phyloP scores from a whole-genome alignment of 2,797 vertebrate species.

The Rhodeus uyekii region DNA sequence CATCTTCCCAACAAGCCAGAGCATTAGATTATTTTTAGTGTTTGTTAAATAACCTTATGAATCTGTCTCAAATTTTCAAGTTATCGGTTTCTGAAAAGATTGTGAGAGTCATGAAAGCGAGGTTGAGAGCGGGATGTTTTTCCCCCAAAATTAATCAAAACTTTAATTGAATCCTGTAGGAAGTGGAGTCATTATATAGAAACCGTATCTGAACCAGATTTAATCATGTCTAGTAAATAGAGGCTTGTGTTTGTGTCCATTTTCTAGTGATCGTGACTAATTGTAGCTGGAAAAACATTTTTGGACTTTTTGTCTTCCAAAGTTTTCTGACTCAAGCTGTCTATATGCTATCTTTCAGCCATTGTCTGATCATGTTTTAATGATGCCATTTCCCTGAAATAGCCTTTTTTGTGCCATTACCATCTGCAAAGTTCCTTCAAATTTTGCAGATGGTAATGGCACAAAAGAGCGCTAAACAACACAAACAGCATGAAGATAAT shows the following conservation, averaged over 20 bases:
- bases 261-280: not conserved
- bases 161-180: not conserved
- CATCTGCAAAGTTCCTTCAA: constrained; percentile 4
- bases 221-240: not conserved
- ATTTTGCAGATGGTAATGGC: no score
- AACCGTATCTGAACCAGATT: not conserved
- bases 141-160: not conserved
- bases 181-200: not conserved
- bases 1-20: not conserved
- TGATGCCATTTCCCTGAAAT: not conserved
- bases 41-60: not conserved
- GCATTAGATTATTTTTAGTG: not conserved
- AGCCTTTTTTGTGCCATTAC: not conserved
- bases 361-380: not conserved
- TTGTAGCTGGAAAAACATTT: not conserved
- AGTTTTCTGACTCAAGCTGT: not conserved
- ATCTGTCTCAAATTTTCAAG: not conserved
- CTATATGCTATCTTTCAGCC: not conserved
- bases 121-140: no score
- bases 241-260: not conserved
- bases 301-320: not conserved
- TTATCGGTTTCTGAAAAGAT: not conserved
- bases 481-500: not conserved
- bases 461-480: not conserved
- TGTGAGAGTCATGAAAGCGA: not conserved